Percentiles rank a stretch among this genome's conserved stretches.
phyloP scores from a whole-genome alignment of 1,140 invertebrate genomes.

The Bradysia coprophila region DNA sequence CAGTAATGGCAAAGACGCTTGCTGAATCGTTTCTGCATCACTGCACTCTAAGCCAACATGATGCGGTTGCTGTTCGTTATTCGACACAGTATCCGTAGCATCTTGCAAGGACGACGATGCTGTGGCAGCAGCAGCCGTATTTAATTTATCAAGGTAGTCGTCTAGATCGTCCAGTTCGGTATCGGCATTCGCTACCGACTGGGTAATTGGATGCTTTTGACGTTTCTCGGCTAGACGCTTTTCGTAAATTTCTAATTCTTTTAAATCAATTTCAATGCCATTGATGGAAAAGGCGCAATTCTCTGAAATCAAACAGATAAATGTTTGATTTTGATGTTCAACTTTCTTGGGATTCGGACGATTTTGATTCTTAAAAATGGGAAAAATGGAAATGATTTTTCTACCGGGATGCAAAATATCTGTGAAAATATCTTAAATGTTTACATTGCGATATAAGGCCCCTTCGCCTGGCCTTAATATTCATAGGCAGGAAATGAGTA shows the following conservation, averaged over 20 bases:
- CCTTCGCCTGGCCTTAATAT: too few relatives aligned
- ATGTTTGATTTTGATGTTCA: neutral
- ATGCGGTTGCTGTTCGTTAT: constrained; percentile 2
- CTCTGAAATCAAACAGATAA: neutral
- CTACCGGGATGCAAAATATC: too few relatives aligned
- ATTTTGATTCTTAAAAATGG: too few relatives aligned
- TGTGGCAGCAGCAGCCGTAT: neutral
- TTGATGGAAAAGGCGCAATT: constrained; percentile 18
- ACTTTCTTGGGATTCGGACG: too few relatives aligned
- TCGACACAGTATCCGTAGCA: neutral
- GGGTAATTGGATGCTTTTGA: constrained; percentile 6
- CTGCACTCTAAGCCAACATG: neutral
- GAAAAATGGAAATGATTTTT: neutral
- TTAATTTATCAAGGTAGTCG: too few relatives aligned
- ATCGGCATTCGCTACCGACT: neutral
- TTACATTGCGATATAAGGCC: too few relatives aligned
- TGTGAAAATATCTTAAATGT: too few relatives aligned
- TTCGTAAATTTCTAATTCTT: constrained; percentile 20
- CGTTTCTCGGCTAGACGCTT: constrained; percentile 18
- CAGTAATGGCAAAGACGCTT: too few relatives aligned
- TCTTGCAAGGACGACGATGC: neutral
- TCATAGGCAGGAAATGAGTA: too few relatives aligned
- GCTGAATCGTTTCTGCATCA: neutral
- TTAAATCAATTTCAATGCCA: constrained; percentile 25
- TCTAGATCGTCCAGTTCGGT: too few relatives aligned